phyloP scores from a whole-genome alignment of 1,140 invertebrate genomes.

The Antheraea pernyi region DNA sequence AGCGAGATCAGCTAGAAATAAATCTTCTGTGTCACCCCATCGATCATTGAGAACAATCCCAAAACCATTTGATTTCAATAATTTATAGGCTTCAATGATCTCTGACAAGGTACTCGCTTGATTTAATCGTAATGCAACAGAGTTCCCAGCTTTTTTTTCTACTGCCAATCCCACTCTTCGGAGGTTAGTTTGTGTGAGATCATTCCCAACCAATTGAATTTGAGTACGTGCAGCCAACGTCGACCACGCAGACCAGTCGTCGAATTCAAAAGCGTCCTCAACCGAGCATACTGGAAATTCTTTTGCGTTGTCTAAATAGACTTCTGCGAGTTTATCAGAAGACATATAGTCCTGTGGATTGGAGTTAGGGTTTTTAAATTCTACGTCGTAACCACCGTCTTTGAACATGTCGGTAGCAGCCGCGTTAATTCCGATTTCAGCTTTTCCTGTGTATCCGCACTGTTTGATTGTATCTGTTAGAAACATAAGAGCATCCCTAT shows the following conservation, averaged over 20 bases:
- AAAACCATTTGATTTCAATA: slow-evolving; percentile 95
- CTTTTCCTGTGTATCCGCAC: slow-evolving; percentile 93
- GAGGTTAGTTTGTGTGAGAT: slow-evolving; percentile 92
- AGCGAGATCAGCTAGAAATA: slow-evolving; percentile 98
- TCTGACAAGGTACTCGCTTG: slow-evolving; percentile 98
- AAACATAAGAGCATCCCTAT: slow-evolving; percentile 94
- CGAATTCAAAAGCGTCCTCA: slow-evolving; percentile 98
- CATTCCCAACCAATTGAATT: slow-evolving; percentile 96
- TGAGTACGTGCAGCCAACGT: slow-evolving; percentile 86
- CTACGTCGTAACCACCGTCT: slow-evolving; percentile 94
- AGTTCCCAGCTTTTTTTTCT: slow-evolving; percentile 97
- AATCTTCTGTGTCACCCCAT: slow-evolving; percentile 97
- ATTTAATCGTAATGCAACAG: slow-evolving; percentile 96
- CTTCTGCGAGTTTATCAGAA: slow-evolving; percentile 88
- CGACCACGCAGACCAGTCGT: slow-evolving; percentile 96
- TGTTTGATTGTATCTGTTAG: slow-evolving; percentile 94
- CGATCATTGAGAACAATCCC: slow-evolving; percentile 96
- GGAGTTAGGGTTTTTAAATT: slow-evolving; percentile 97
- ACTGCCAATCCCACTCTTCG: slow-evolving; percentile 95
- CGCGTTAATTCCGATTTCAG: slow-evolving; percentile 97
- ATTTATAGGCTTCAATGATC: slow-evolving; percentile 93
- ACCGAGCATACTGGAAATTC: slow-evolving; percentile 97
- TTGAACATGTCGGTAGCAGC: slow-evolving; percentile 96
- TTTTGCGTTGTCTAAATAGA: slow-evolving; percentile 94
- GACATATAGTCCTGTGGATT: slow-evolving; percentile 88